phyloP scores from a whole-genome alignment of 2,888 invertebrate genomes.

The Xylota sylvarum region DNA sequence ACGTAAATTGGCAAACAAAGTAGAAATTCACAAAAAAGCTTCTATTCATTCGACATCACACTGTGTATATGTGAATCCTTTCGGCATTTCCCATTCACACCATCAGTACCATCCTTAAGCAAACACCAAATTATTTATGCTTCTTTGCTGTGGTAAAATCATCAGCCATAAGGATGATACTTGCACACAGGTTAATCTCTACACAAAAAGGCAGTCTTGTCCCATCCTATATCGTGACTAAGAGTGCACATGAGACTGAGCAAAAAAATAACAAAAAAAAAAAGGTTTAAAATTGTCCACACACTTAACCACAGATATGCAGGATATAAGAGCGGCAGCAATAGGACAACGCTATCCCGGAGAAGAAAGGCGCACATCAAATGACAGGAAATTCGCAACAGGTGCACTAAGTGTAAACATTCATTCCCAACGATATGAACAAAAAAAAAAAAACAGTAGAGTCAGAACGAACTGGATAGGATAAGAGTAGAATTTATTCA shows the following conservation, averaged over 20 bases:
- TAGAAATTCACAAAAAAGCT: constrained; percentile 12
- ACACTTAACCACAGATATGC: constrained; percentile 76
- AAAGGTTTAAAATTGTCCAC: constrained; percentile 55
- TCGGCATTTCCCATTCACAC: constrained; percentile 56
- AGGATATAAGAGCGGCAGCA: constrained; percentile 64
- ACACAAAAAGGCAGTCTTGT: constrained; percentile 33
- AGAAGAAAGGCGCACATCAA: constrained; percentile 68
- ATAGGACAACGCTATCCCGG: constrained; percentile 55
- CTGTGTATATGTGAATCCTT: constrained; percentile 21
- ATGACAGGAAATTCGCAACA: constrained; percentile 74
- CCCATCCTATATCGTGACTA: constrained; percentile 22
- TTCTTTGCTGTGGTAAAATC: constrained; percentile 48
- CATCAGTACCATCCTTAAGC: constrained; percentile 55
- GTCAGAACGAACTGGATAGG: not conserved
- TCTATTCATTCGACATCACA: constrained; percentile 16
- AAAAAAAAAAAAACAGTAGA: constrained; percentile 9
- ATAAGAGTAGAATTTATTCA: constrained; percentile 50
- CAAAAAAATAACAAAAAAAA: constrained; percentile 22
- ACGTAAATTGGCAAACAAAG: constrained; percentile 28
- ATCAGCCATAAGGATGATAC: constrained; percentile 60
- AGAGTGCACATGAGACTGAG: constrained; percentile 61
- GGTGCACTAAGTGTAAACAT: constrained; percentile 76
- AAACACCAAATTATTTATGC: constrained; percentile 75
- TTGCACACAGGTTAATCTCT: constrained; percentile 65
- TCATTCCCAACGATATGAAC: constrained; percentile 71